A percentile compares a stretch with the other conserved stretches of the same genome.
Conservation (phyloP, 2,888 invertebrate genomes). For the Galerucella nymphaeae region DNA sequence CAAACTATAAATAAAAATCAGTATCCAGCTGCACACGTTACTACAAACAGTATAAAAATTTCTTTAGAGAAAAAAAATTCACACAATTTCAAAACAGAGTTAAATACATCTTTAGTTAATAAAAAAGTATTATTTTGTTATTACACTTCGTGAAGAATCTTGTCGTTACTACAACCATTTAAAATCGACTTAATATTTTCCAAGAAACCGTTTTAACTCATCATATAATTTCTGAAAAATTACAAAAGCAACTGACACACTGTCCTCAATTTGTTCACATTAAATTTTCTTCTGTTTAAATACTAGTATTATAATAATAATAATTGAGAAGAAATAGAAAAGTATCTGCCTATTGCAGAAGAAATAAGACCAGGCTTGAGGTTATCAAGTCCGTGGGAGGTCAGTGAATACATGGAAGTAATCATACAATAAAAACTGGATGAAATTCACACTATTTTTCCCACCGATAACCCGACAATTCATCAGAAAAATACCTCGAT, state of each 20-base stretch:
- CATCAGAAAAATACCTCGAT: constrained; percentile 18
- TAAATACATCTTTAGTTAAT: neutral
- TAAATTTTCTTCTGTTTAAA: constrained; percentile 1
- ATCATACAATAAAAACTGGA: constrained; percentile 14
- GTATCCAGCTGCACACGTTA: neutral
- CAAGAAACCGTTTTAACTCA: constrained; percentile 4
- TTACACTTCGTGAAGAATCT: constrained; percentile 6
- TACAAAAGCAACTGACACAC: constrained; percentile 8
- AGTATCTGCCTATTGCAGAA: no score
- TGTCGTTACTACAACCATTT: neutral
- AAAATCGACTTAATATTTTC: constrained; percentile 15
- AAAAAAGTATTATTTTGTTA: constrained; percentile 4
- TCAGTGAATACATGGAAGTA: constrained; percentile 12
- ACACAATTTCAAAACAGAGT: neutral
- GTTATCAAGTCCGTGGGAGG: constrained; percentile 18
- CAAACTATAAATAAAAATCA: neutral
- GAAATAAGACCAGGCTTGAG: neutral
- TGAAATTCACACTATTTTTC: constrained; percentile 19
- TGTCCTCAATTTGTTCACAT: constrained; percentile 14
- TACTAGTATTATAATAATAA: neutral
- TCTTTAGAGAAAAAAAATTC: neutral
- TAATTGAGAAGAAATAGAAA: no score
- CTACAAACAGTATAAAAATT: neutral
- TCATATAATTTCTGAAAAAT: constrained; percentile 9
- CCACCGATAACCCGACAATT: constrained; percentile 11